Base-by-base conservation (phyloP, 1,140 invertebrate genomes). In the Thaumetopoea pityocampa region DNA sequence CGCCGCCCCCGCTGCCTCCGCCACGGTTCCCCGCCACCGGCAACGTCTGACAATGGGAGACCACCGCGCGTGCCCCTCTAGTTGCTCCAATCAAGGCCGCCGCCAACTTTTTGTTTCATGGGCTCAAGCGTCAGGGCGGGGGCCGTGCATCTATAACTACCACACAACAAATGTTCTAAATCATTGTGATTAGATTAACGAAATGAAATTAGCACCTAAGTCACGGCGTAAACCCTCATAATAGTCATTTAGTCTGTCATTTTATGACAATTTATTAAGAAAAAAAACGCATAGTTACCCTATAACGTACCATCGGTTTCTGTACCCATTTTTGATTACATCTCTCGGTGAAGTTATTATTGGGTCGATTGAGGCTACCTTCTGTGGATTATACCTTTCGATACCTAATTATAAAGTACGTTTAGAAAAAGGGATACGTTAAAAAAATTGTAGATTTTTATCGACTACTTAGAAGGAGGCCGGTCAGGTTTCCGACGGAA, bases 21-120 rank as follows among this genome's bases (percentile, higher is more conserved):
- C 89, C 89, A 78, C 87, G 89, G 72, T 90, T 90, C 87, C 89
- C 89, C 61, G 86, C 87, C 78, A 87, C 86, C 82, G 89, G 88
- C 72, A 83, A 82, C 85, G 89, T 90, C 85, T 90, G 89, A 90
- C 89, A 89, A 86, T 89, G 88, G 89, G 87, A 87, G 87, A 84
- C 67, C 57, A 66, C 72, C 58, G 79, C 82, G 61, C 79, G 67
- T 71, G 69, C 71, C 62, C 80, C 86, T 34, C 62, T 82, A 54
- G 66, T 80, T 42, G 76, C 68, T 30, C 86, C 88, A 5, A 80
- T 85, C 65, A 88, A 88, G 70, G 88, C 87, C 51, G 88, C 87
- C 67, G 87, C 86, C 57, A 82, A 71, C 53, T 88, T 87, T 69
- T 74, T 89, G 62, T 82, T 86, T 56, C 80, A 72, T 71, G 78